A percentile compares a stretch with the other conserved stretches of the same genome.
These are phyloP conservation scores for Oncorhynchus mykiss DNA, from an alignment of 2,113 vertebrate genomes.

Conservation along the genomic window DNA sequence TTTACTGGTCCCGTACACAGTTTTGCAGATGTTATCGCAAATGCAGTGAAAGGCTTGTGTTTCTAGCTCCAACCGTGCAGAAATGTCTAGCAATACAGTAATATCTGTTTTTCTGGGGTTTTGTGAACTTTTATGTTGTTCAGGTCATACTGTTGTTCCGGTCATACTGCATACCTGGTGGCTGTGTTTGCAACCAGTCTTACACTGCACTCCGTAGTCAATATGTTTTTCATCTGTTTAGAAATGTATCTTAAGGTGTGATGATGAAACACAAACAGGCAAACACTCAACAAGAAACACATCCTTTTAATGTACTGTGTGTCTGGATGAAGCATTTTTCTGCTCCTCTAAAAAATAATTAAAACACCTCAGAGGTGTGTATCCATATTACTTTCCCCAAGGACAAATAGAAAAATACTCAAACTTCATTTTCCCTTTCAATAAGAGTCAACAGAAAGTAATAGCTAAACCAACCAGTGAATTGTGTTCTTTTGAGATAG, in stretches of 20 bases:
- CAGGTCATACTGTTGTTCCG: neutral
- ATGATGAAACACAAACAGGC: conserved; percentile 13
- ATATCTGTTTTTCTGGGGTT: neutral
- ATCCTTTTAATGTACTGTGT: neutral
- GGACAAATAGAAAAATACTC: conserved; percentile 11
- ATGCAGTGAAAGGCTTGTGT: too few species aligned
- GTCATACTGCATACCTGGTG: neutral
- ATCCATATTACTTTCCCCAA: conserved; percentile 49
- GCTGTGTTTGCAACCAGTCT: conserved; percentile 14
- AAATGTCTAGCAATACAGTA: too few species aligned
- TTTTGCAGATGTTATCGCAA: too few species aligned
- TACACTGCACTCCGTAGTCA: conserved; percentile 29
- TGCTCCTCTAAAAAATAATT: conserved; percentile 29
- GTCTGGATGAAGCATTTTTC: conserved; percentile 23
- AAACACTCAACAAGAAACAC: neutral
- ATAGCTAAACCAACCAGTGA: too few species aligned
- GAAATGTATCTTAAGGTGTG: conserved; percentile 39
- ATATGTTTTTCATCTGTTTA: conserved; percentile 41
- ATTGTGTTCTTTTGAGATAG: too few species aligned
- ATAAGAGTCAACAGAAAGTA: too few species aligned
- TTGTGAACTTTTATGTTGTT: neutral
- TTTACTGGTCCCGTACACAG: too few species aligned
- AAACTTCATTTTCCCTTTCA: neutral
- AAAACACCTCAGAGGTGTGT: conserved; percentile 23
- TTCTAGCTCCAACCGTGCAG: too few species aligned